Evolutionary conservation across 2,888 invertebrate species (phyloP).

Genomic region (Acrobasis consociella): DNA sequence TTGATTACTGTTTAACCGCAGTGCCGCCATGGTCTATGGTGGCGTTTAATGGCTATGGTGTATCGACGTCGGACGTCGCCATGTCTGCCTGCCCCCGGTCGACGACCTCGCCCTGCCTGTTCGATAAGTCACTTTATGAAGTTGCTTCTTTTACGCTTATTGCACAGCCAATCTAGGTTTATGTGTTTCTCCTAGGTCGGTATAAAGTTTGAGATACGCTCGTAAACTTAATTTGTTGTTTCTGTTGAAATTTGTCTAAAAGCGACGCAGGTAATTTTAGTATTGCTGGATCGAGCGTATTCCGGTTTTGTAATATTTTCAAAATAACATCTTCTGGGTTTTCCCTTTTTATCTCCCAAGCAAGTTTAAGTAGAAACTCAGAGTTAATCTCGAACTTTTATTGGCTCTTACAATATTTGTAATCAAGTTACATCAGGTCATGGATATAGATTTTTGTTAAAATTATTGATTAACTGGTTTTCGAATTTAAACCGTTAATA

Average conservation of each 20-base stretch:
- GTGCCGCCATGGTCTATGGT: conserved; percentile 34
- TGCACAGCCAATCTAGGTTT: conserved; percentile 46
- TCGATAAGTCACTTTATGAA: conserved; percentile 63
- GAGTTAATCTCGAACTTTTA: no score
- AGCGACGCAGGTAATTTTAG: no score
- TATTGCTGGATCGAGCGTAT: no score
- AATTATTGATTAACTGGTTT: background rate
- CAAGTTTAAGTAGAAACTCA: no score
- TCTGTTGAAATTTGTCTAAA: background rate
- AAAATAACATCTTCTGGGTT: no score
- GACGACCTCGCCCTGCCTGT: conserved; percentile 58
- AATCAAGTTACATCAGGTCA: background rate
- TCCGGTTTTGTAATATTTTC: no score
- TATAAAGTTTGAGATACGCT: conserved; percentile 39
- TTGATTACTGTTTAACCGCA: conserved; percentile 19
- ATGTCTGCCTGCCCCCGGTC: conserved; percentile 67
- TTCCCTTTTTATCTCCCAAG: no score
- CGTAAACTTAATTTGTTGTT: background rate
- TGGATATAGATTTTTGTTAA: background rate
- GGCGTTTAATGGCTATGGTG: conserved; percentile 60
- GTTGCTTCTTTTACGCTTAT: conserved; percentile 51
- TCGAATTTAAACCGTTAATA: background rate
- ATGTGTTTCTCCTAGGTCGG: conserved; percentile 36
- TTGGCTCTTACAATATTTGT: background rate
- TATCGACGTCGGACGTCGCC: conserved; percentile 70